Conservation (phyloP, 2,888 invertebrate genomes). For the Orthosia incerta region DNA sequence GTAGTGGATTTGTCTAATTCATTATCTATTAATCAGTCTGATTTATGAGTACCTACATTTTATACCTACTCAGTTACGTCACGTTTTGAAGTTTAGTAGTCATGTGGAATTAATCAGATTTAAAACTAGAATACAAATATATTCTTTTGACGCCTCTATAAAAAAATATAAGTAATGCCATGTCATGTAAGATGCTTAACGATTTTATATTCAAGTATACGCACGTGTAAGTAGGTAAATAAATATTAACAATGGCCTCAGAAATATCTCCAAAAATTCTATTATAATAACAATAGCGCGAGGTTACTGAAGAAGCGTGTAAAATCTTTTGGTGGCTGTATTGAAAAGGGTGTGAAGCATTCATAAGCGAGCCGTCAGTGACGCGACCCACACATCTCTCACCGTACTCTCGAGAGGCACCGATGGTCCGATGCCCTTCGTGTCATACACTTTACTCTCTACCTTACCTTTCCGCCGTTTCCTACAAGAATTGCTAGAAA, state of each 20-base stretch:
- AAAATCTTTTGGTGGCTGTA: constrained; percentile 74
- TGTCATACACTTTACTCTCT: constrained; percentile 80
- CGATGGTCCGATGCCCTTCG: constrained; percentile 79
- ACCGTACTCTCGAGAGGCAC: constrained; percentile 82
- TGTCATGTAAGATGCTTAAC: constrained; percentile 12
- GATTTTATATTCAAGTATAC: constrained; percentile 26
- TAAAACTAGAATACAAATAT: neutral
- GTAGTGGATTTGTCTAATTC: constrained; percentile 22
- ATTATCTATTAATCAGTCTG: neutral
- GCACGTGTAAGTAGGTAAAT: constrained; percentile 37
- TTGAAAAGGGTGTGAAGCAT: constrained; percentile 81
- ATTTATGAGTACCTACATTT: neutral
- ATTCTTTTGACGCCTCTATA: neutral
- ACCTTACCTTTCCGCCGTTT: constrained; percentile 76
- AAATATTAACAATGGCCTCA: constrained; percentile 51
- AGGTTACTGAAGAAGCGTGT: constrained; percentile 73
- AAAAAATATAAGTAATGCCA: constrained; percentile 10
- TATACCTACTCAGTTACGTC: neutral
- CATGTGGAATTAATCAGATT: too few species aligned
- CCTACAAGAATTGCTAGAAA: constrained; percentile 72
- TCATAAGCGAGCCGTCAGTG: constrained; percentile 85
- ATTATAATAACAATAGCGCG: constrained; percentile 74
- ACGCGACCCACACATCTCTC: constrained; percentile 85
- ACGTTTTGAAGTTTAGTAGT: neutral
- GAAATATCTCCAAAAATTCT: constrained; percentile 61